Evolutionary conservation across 1,140 invertebrate genomes (phyloP).

Genomic region (Wasmannia auropunctata): DNA sequence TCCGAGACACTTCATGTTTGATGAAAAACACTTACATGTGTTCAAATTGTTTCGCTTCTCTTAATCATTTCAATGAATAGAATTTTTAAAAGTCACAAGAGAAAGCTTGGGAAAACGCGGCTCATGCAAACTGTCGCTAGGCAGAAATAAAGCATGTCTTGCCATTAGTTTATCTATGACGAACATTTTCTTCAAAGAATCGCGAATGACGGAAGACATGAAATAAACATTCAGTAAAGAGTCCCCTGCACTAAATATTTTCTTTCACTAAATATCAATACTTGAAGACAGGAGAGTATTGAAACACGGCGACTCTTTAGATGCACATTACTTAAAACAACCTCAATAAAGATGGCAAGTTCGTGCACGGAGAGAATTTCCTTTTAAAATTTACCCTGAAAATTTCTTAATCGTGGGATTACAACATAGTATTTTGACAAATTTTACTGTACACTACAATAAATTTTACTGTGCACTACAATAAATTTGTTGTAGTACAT

Average conservation of each 20-base stretch:
- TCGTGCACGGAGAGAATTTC: too few relatives aligned
- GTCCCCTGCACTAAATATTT: not conserved
- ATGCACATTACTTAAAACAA: not conserved
- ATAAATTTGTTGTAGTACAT: too few relatives aligned
- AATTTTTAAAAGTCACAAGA: constrained; percentile 14
- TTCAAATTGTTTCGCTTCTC: not conserved
- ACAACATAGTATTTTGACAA: too few relatives aligned
- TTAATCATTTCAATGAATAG: not conserved
- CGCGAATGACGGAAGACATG: not conserved
- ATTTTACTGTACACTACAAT: too few relatives aligned
- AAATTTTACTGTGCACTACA: too few relatives aligned
- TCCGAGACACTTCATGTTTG: not conserved
- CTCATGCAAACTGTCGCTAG: constrained; percentile 13
- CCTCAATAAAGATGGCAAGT: not conserved
- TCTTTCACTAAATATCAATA: not conserved
- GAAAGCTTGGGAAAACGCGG: not conserved
- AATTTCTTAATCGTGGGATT: too few relatives aligned
- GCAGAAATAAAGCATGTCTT: not conserved
- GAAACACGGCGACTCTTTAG: not conserved
- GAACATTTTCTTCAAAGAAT: not conserved
- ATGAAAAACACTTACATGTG: not conserved
- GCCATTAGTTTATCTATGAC: not conserved
- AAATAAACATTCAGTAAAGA: not conserved
- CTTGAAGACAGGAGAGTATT: too few relatives aligned
- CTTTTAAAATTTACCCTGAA: too few relatives aligned